Evolutionary conservation across 2,113 vertebrate species (phyloP), one percentile per base, ranked within the genome.

Genomic region (Chloropsis cyanopogon): DNA sequence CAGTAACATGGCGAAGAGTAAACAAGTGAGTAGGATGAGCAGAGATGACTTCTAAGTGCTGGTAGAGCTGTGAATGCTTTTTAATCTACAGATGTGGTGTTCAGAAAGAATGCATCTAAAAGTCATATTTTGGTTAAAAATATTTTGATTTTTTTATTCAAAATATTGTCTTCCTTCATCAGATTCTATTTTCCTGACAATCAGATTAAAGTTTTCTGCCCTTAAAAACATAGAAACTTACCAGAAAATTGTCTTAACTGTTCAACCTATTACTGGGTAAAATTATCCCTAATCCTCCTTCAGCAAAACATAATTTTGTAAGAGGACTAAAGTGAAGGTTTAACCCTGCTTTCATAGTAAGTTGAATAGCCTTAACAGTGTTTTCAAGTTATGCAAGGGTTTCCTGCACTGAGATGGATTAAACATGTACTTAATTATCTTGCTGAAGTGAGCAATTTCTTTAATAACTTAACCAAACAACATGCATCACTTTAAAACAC

Each of bases 1-100:
- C 15, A 12, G 4, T n/a, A 44, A 39, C 0, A 0, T 29, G 33
- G 6, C 47, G 47, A 81, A 57, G 10, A 1, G 2, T 53, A 33
- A 87, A 59, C 13, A 80, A 50, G 29, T 0, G 0, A 57, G 20
- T 25, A 50, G 25, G 9, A 46, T 49, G 23, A 68, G 12, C 12
- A 44, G 25, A 46, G 28, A 13, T 52, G 28, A 47, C 47, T 65
- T 85, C 64, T 85, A 14, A 71, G 2, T 49, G 39, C 19, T 3
- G 2, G 2, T 33, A 4, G 24, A 22, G 7, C 14, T 72, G 18
- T 39, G 11, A 79, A 47, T 79, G 33, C 5, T 64, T 90, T 42
- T 72, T 10, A 54, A 53, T 19, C 4, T 63, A 23, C 5, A 11
- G 26, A 14, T 56, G 8, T 26, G 3, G 1, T 65, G 37, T 10